phyloP scores from a whole-genome alignment of 2,888 invertebrate genomes.

The Oscheius myriophilus region DNA sequence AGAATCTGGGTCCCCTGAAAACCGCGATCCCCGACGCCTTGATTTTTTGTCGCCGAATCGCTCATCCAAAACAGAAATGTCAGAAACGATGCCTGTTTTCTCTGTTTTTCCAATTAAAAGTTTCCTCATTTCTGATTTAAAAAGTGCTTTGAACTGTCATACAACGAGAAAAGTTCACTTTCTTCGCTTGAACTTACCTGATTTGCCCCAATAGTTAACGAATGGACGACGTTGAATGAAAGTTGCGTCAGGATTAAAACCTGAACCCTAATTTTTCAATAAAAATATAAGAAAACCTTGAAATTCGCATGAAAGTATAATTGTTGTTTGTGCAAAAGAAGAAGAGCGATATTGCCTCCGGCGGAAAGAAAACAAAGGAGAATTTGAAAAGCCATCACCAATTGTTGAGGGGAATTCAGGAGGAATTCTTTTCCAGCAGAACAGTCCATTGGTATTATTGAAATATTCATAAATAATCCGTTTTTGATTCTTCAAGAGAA shows the following conservation, averaged over 20 bases:
- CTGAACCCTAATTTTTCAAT: not conserved
- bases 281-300: not conserved
- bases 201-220: slow-evolving; percentile 1
- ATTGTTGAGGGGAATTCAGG: not conserved
- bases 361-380: slow-evolving; percentile 4
- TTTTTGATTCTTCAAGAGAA: not conserved
- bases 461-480: not conserved
- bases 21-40: no score
- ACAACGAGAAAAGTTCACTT: not conserved
- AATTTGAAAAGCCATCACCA: slow-evolving; percentile 13
- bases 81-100: no score
- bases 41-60: no score
- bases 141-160: no score
- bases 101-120: no score
- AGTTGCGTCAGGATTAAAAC: slow-evolving; percentile 12
- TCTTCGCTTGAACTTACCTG: not conserved
- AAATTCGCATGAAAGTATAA: slow-evolving; percentile 19
- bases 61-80: no score
- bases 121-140: no score
- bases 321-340: not conserved
- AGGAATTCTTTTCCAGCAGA: not conserved
- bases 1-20: no score
- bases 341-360: slow-evolving; percentile 1
- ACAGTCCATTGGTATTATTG: not conserved
- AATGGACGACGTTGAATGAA: slow-evolving; percentile 5